Evolutionary conservation across 2,113 vertebrate genomes (phyloP), one percentile per base, ranked within the genome.

Genomic region (Anolis sagrei): DNA sequence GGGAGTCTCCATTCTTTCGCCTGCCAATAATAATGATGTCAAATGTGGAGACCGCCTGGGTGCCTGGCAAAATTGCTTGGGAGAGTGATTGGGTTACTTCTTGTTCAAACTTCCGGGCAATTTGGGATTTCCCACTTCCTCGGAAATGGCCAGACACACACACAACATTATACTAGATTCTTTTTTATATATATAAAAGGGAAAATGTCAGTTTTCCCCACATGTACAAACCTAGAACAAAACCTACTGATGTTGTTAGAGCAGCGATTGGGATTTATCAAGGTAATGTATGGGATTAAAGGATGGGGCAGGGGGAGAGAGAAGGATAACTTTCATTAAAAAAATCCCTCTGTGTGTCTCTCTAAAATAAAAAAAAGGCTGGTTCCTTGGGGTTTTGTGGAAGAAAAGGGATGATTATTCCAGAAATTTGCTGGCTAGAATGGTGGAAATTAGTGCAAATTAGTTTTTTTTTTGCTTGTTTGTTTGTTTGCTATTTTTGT

Each of bases 401-500:
- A 29, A 29, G 29, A n/a, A 10, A 68, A 29, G 21, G 16, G 36
- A 72, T 48, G 72, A 36, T 13, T 76, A 4, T 58, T 54, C 14
- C 19, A 51, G 54, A 72, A 69, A 9, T 66, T n/a, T 49, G 44
- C 34, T 48, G 61, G 66, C 62, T 76, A 27, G 78, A 29, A n/a
- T 39, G 44, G 48, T 0, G 61, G 1, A 3, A 19, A 32, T 34
- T 76, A 25, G 62, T 14, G 2, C 64, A 25, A 73, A 44, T 44
- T 2, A 58, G 84, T 51, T 23, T 54, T 10, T 58, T 58, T 16
- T 14, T 58, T 58, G 13, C 13, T 58, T 58, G 10, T 13, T 58
- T 58, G 13, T 86, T 69, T 32, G n/a, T n/a, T 69, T 32, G 77
- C 66, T 79, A 51, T 89, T 89, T 88, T 84, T 75, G 64, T 70